Conservation (phyloP, 2,888 invertebrate species). For the Acheta domesticus region DNA sequence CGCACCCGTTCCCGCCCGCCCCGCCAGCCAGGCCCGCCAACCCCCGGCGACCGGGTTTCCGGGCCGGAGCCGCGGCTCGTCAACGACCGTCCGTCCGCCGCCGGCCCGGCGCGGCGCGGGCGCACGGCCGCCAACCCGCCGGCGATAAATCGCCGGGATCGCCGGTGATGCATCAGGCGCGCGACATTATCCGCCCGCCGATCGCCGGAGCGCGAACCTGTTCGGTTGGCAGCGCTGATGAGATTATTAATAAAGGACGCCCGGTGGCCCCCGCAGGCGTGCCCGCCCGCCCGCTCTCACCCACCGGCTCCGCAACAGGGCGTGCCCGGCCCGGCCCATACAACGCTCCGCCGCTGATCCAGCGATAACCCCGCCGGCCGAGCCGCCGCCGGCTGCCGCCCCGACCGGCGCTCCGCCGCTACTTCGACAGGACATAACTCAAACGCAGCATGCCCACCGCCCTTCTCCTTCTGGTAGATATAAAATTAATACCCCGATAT, state of each 20-base stretch:
- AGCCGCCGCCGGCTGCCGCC: neutral
- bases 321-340: neutral
- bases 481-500: constrained; percentile 4
- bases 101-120: neutral
- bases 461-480: neutral
- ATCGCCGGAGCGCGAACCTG: neutral
- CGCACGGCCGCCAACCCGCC: neutral
- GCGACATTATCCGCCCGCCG: neutral
- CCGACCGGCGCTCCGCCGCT: neutral
- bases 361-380: neutral
- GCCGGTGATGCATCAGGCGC: neutral
- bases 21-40: no score
- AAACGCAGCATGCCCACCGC: neutral
- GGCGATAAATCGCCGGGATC: neutral
- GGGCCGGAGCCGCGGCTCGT: no score
- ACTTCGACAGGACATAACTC: constrained; percentile 4
- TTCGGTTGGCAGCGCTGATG: constrained; percentile 8
- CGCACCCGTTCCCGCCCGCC: no score
- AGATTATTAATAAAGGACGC: constrained; percentile 6
- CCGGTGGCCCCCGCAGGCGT: neutral
- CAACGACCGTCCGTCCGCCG: neutral
- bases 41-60: no score
- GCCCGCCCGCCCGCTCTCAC: neutral
- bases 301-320: neutral
- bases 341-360: neutral